Percentiles rank a stretch among this genome's conserved stretches.
Evolutionary conservation across 1,140 invertebrate species (phyloP).

Genomic region (Amphibalanus amphitrite): DNA sequence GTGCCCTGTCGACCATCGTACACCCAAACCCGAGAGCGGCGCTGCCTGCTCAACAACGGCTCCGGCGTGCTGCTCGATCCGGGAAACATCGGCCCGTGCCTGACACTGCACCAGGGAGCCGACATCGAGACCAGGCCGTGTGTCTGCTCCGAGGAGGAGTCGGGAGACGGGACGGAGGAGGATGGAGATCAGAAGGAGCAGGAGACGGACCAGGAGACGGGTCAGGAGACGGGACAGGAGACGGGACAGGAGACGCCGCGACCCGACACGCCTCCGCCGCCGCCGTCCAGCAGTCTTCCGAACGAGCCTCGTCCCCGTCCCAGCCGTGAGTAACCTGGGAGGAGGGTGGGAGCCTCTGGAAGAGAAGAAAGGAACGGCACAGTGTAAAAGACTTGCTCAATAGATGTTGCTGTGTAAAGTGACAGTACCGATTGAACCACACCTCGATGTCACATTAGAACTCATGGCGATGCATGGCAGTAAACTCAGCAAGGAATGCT

Average conservation of each 20-base stretch:
- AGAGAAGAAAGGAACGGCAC: too few species aligned
- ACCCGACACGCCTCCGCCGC: not conserved
- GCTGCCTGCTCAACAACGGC: conserved; percentile 17
- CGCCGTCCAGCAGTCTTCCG: not conserved
- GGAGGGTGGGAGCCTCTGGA: too few species aligned
- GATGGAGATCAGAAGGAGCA: not conserved
- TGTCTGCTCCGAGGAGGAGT: not conserved
- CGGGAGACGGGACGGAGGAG: too few species aligned
- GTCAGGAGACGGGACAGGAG: not conserved
- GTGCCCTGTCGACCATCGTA: conserved; percentile 17
- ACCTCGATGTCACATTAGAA: too few species aligned
- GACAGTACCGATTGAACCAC: too few species aligned
- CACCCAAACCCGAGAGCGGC: conserved; percentile 17
- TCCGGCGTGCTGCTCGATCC: conserved; percentile 15
- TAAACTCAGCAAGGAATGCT: too few species aligned
- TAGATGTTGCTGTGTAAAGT: too few species aligned
- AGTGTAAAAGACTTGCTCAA: too few species aligned
- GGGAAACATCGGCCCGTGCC: conserved; percentile 17
- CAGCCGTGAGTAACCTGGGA: not conserved
- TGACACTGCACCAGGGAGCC: conserved; percentile 11
- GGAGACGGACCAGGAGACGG: not conserved
- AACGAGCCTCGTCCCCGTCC: not conserved
- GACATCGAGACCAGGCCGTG: conserved; percentile 20
- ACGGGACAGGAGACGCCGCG: too few species aligned
- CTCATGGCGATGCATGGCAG: too few species aligned